A percentile compares a stretch with the other conserved stretches of the same genome.
phyloP scores from a whole-genome alignment of 2,888 invertebrate species.

The Fragum fragum region DNA sequence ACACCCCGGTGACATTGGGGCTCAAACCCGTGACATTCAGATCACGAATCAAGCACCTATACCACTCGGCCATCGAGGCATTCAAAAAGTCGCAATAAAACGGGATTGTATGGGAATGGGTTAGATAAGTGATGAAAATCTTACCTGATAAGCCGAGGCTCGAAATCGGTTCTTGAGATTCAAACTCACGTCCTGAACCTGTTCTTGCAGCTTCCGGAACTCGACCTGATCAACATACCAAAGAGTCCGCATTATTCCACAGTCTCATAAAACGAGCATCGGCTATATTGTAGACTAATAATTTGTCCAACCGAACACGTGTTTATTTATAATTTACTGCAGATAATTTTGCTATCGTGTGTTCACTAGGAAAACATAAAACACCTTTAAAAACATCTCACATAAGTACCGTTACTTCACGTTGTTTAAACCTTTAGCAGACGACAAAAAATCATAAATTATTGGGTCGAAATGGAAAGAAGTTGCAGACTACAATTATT shows the following conservation, averaged over 20 bases:
- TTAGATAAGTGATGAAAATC: not conserved
- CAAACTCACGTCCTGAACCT: slow-evolving; percentile 77
- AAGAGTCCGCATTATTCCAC: slow-evolving; percentile 32
- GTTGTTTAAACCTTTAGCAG: too few relatives aligned
- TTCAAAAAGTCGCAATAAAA: too few relatives aligned
- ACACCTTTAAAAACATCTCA: not conserved
- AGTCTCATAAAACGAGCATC: not conserved
- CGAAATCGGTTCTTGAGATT: slow-evolving; percentile 72
- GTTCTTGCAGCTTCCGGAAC: slow-evolving; percentile 74
- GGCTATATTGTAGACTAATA: not conserved
- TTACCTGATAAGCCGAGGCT: slow-evolving; percentile 75
- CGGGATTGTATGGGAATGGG: too few relatives aligned
- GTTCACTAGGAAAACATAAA: not conserved
- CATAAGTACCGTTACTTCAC: too few relatives aligned
- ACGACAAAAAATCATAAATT: too few relatives aligned
- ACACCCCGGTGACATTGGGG: too few relatives aligned
- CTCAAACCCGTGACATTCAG: too few relatives aligned
- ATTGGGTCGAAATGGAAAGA: too few relatives aligned
- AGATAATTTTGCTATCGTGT: not conserved
- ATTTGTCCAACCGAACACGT: not conserved
- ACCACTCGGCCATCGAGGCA: too few relatives aligned
- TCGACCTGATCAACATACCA: slow-evolving; percentile 78
- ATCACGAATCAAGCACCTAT: too few relatives aligned
- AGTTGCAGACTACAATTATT: too few relatives aligned
- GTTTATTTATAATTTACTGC: not conserved